Evolutionary conservation across 2,113 vertebrate genomes (phyloP), one percentile per base, ranked within the genome.

Genomic region (Nyctibius bracteatus): DNA sequence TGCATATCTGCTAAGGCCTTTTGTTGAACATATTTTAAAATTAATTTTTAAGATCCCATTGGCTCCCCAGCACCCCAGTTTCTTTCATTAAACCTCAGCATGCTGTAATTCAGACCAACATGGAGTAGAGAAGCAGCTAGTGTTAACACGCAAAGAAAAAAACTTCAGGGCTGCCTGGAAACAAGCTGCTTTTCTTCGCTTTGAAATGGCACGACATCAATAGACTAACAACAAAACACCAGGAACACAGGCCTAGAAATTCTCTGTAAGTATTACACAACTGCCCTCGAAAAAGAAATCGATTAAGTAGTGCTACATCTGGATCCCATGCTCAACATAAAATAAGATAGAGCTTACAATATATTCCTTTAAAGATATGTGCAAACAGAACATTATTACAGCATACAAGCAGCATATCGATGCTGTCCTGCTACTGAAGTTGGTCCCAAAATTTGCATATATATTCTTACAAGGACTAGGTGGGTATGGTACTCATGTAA

Each of bases 171-270:
- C 88, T 96, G 86, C 82, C 82, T 83, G 59, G 88, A 90, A 95
- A 92, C 65, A 16, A 73, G 73, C n/a, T 94, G 49, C 41, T 86
- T 71, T 93, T 78, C 77, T 81, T 90, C 91, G 28, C 33, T 92
- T 87, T 94, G 65, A 81, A 96, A 94, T 22, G 83, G 66, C 61
- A 92, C 88, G 83, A 55, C 77, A 63, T 84, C 92, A 92, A 81
- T 11, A 87, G 81, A 61, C 47, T 65, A 86, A 81, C 71, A 95
- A 92, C 59, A 91, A 88, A 92, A 84, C 61, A 80, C 52, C 28
- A 88, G 61, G 80, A 96, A 92, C 57, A 41, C 20, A 39, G 37
- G 35, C 72, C 44, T 88, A 84, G 75, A 78, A 93, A 84, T 86
- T 84, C 71, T 39, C 84, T 43, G 8, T 10, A 77, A 88, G 55